A percentile compares a stretch with the other conserved stretches of the same genome.
Conservation (phyloP, 2,888 invertebrate species). For the Xiphydria camelus region DNA sequence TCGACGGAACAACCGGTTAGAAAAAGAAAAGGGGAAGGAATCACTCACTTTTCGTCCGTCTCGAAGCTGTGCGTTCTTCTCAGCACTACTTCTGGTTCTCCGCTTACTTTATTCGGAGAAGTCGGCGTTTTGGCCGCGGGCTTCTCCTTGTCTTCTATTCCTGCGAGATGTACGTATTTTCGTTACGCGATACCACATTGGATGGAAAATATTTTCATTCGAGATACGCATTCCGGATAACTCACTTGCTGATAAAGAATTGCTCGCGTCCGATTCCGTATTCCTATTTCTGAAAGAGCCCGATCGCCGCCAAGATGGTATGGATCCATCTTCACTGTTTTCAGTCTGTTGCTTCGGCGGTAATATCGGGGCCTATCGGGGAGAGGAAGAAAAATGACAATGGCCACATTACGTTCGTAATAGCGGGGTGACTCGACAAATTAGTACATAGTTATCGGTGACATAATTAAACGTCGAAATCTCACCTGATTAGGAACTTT, state of each 20-base stretch:
- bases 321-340: constrained; percentile 63
- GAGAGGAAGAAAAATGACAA: constrained; percentile 1
- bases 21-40: constrained; percentile 4
- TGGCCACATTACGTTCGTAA: too few relatives aligned
- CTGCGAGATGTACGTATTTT: too few relatives aligned
- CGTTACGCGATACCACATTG: too few relatives aligned
- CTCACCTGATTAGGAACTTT: constrained; percentile 56
- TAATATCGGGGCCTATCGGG: constrained; percentile 55
- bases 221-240: constrained; percentile 6
- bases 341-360: constrained; percentile 62
- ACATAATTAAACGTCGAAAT: background rate
- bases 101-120: constrained; percentile 54
- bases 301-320: constrained; percentile 70
- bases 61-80: constrained; percentile 86
- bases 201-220: constrained; percentile 9
- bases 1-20: too few relatives aligned
- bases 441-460: background rate
- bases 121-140: constrained; percentile 48
- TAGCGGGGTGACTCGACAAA: too few relatives aligned
- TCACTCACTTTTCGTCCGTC: constrained; percentile 83
- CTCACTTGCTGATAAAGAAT: constrained; percentile 59
- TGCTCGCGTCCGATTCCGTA: constrained; percentile 61
- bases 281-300: constrained; percentile 62
- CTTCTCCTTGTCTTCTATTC: constrained; percentile 57
- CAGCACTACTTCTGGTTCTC: constrained; percentile 70